Conservation (phyloP, 92 coral and sea anemone species). For the Desmophyllum pertusum region DNA sequence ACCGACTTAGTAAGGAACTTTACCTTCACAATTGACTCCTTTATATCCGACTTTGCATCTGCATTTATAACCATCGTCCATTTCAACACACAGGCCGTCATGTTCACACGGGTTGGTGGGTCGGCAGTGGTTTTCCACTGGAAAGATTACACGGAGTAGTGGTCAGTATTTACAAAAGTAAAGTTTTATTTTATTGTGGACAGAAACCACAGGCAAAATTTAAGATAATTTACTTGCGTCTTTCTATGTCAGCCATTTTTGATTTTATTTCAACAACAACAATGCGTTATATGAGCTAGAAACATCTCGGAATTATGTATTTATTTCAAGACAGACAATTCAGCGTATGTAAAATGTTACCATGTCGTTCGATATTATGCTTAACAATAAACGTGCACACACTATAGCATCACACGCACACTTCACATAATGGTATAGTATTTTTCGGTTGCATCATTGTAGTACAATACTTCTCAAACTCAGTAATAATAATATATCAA, state of each 20-base stretch:
- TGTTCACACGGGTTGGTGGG: conserved; percentile 88
- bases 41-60: conserved; percentile 80
- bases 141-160: neutral
- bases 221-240: too few relatives aligned
- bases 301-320: too few relatives aligned
- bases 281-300: too few relatives aligned
- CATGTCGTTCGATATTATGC: neutral
- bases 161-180: neutral
- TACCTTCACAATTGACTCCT: conserved; percentile 90
- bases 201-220: too few relatives aligned
- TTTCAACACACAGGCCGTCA: conserved; percentile 81
- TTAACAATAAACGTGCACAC: neutral
- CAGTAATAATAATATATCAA: too few relatives aligned
- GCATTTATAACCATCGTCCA: conserved; percentile 84
- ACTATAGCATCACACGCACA: too few relatives aligned
- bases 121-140: conserved; percentile 88
- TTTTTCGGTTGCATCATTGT: too few relatives aligned
- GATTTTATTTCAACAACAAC: too few relatives aligned
- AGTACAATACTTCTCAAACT: too few relatives aligned
- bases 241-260: too few relatives aligned
- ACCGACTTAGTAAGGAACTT: neutral
- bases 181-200: neutral
- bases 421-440: too few relatives aligned
- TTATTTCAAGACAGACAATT: too few relatives aligned
- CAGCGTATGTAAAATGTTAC: neutral